Evolutionary conservation across 2,113 vertebrate genomes (phyloP).

Genomic region (Eulacestoma nigropectus): DNA sequence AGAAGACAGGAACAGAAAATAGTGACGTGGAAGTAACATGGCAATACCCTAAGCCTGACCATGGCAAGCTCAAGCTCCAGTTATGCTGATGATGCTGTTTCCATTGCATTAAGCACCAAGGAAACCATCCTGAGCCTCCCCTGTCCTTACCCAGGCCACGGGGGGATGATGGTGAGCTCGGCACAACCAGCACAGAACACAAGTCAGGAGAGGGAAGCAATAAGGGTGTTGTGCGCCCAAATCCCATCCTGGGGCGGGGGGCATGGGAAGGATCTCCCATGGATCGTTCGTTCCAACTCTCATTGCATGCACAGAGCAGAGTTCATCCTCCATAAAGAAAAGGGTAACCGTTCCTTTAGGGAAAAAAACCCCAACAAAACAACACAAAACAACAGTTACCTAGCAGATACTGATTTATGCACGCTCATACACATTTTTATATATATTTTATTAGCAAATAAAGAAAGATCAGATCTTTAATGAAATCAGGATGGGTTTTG

Average conservation of each 20-base stretch:
- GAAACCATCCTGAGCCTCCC: not conserved
- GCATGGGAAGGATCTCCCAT: not conserved
- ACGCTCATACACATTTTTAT: not conserved
- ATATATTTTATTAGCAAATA: conserved; percentile 72
- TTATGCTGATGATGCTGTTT: fast-evolving
- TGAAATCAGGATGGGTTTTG: conserved; percentile 74
- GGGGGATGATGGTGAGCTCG: too few species aligned
- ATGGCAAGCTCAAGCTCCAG: not conserved
- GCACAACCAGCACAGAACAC: not conserved
- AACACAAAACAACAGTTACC: not conserved
- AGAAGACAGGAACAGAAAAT: not conserved
- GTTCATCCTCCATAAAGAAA: not conserved
- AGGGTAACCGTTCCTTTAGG: not conserved
- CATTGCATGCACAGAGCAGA: not conserved
- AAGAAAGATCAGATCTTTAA: conserved; percentile 76
- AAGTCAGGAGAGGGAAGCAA: not conserved
- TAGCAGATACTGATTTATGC: conserved; percentile 66
- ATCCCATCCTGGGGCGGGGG: not conserved
- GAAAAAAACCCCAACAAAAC: not conserved
- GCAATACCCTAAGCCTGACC: not conserved
- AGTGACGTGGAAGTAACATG: not conserved
- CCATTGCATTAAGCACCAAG: not conserved
- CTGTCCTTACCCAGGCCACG: not conserved
- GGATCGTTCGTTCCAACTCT: not conserved
- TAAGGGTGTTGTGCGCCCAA: not conserved